phyloP scores from a whole-genome alignment of 2,113 vertebrate species.

The Prunella fulvescens region DNA sequence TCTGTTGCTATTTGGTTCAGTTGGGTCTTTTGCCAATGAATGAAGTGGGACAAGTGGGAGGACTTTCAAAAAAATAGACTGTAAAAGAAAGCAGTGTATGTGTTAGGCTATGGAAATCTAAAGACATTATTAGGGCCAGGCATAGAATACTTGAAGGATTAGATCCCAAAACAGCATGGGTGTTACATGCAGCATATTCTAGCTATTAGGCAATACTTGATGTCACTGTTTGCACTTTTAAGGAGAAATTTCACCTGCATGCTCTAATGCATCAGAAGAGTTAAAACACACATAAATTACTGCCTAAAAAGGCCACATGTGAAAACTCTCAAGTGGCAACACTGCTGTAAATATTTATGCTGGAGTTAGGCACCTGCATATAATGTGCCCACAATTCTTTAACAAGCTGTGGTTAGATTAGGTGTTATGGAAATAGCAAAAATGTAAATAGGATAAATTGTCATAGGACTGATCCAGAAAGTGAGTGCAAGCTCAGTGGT shows the following conservation, averaged over 20 bases:
- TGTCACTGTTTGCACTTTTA: background rate
- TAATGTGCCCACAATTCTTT: background rate
- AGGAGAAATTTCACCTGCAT: constrained; percentile 2
- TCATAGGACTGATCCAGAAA: background rate
- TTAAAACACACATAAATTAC: constrained; percentile 4
- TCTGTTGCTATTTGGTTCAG: background rate
- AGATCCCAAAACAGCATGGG: background rate
- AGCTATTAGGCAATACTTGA: background rate
- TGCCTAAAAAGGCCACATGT: background rate
- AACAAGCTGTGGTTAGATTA: background rate
- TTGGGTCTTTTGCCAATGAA: background rate
- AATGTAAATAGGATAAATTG: background rate
- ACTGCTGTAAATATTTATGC: constrained; percentile 42
- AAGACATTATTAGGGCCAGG: background rate
- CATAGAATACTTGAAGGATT: background rate
- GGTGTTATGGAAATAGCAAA: background rate
- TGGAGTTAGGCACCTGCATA: background rate
- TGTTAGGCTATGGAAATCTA: background rate
- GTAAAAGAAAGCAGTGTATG: background rate
- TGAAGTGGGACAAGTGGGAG: background rate
- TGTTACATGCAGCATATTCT: background rate
- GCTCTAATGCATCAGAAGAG: constrained; percentile 1
- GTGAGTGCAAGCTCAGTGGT: background rate
- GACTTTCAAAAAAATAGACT: background rate
- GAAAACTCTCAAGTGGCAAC: background rate